Evolutionary conservation across 2,888 invertebrate species (phyloP), one percentile per base, ranked within the genome.

Genomic region (Tachystola acroxantha): DNA sequence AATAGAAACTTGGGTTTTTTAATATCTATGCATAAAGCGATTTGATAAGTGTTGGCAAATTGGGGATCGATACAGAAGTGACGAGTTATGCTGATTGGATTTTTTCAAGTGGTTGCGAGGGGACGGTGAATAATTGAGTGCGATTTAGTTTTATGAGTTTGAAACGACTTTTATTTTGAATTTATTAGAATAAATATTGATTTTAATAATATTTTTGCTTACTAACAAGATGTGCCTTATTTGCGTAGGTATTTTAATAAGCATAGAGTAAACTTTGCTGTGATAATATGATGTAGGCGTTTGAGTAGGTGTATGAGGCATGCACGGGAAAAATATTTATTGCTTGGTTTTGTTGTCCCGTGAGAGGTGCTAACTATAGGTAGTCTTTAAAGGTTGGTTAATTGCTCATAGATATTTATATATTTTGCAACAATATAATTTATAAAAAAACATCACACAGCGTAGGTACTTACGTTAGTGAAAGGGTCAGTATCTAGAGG

Each of bases 21-120:
- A 71, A 71, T 72, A 72, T 78, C 72, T 81, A 79, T 74, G 80
- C 81, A 77, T 81, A 84, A 80, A 81, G 68, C 71, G 74, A 78
- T 81, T 82, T 78, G 76, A 73, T 77, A 80, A 84, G 81, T 84
- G 73, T 69, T 76, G 46, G 68, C 69, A 77, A 81, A 82, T 84
- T 80, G 79, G 76, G 77, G 82, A 81, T 85, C 82, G 75, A 85
- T 81, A 74, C 76, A 75, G 71, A 75, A 80, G 76, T 78, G 77
- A 80, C 75, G 84, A 84, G 81, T 84, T 85, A 80, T 84, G 86
- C 85, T 86, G 86, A 86, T 86, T 85, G 80, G 82, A 79, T 82
- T 82, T 82, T 85, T 84, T 81, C 77, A 72, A 84, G 84, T 80
- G 77, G 65, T 61, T 68, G 58, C 49, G 57, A 67, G 76, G 76